Evolutionary conservation across 2,888 invertebrate species (phyloP).

Genomic region (Drosophila leonis): DNA sequence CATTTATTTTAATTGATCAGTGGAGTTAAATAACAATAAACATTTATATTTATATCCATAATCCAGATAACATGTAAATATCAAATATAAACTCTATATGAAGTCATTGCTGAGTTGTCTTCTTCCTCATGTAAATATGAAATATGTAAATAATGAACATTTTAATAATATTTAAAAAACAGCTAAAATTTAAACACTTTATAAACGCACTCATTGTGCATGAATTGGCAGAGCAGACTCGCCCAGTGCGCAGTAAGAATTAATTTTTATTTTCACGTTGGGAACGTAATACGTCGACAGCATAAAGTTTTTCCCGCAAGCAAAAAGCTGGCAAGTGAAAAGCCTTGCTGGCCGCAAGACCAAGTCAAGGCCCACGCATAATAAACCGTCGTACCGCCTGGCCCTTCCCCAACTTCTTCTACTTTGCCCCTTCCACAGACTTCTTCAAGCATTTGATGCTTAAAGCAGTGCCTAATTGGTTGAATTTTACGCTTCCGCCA

Average conservation of each 20-base stretch:
- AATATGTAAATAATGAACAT: too few relatives aligned
- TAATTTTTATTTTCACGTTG: conserved; percentile 26
- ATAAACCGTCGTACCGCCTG: not conserved
- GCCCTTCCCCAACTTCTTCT: fast-evolving
- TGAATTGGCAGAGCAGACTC: conserved; percentile 26
- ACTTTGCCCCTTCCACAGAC: not conserved
- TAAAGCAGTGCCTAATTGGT: conserved; percentile 65
- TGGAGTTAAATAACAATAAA: too few relatives aligned
- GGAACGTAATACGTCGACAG: conserved; percentile 31
- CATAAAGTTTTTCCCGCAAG: conserved; percentile 40
- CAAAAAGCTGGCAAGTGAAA: conserved; percentile 55
- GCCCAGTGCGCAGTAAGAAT: conserved; percentile 24
- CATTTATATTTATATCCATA: too few relatives aligned
- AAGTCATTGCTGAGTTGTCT: too few relatives aligned
- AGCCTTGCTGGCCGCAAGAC: conserved; percentile 44
- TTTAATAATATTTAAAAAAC: not conserved
- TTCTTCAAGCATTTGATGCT: not conserved
- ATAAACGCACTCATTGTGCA: conserved; percentile 10
- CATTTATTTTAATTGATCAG: too few relatives aligned
- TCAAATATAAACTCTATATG: too few relatives aligned
- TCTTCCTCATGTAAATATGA: too few relatives aligned
- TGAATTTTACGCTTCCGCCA: conserved; percentile 32
- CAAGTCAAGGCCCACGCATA: conserved; percentile 32
- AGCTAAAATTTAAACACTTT: not conserved
- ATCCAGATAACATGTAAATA: too few relatives aligned